phyloP scores from a whole-genome alignment of 2,888 invertebrate species.

The Tipula unca region DNA sequence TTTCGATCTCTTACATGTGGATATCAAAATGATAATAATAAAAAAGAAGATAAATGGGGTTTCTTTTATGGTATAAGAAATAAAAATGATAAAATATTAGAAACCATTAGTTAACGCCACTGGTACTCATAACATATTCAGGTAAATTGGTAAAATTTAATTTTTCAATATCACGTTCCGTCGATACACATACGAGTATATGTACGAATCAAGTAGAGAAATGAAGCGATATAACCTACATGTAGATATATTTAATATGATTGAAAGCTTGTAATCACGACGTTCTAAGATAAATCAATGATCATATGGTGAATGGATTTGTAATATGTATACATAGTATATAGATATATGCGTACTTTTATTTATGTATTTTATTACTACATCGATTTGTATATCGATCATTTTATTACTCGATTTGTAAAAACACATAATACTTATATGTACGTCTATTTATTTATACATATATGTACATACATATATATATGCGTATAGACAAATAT shows the following conservation, averaged over 20 bases:
- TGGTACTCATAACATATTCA: neutral
- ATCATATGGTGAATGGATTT: neutral
- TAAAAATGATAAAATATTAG: neutral
- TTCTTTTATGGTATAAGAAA: neutral
- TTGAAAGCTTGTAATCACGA: neutral
- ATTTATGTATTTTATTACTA: neutral
- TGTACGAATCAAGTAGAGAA: neutral
- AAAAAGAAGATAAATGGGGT: neutral
- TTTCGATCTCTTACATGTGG: neutral
- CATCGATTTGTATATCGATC: too few relatives aligned
- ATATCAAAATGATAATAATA: neutral
- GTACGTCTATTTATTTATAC: too few relatives aligned
- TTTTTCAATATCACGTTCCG: neutral
- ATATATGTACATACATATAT: neutral
- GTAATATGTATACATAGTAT: neutral
- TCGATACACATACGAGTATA: neutral
- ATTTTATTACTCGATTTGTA: neutral
- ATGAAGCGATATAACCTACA: neutral
- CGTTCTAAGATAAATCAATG: neutral
- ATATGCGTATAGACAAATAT: neutral
- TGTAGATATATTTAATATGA: neutral
- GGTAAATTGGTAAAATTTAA: neutral
- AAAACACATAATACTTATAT: neutral
- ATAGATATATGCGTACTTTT: neutral
- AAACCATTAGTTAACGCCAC: neutral